Conservation (phyloP, 2,797 vertebrate species). For the Ceyx erithaca region DNA sequence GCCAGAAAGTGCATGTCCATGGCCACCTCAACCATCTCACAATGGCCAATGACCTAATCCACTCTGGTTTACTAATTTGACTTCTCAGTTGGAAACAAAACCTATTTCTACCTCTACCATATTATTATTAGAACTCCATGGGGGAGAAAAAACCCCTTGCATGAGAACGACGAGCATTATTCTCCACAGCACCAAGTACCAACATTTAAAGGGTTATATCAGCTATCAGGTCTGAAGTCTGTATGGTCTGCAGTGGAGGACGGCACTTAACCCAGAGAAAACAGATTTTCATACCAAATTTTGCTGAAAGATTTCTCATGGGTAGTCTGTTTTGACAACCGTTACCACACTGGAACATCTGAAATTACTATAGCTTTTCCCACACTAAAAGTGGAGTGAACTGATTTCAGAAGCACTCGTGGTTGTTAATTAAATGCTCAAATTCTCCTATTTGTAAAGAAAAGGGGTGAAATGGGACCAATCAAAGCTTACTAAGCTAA, state of each 20-base stretch:
- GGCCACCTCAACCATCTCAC: not conserved
- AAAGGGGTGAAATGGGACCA: not conserved
- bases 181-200: not conserved
- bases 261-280: not conserved
- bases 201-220: not conserved
- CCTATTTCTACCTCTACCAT: not conserved
- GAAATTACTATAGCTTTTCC: not conserved
- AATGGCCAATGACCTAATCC: not conserved
- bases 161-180: not conserved
- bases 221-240: not conserved
- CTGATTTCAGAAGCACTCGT: not conserved
- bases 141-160: not conserved
- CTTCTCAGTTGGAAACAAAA: not conserved
- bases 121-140: not conserved
- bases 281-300: not conserved
- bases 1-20: not conserved
- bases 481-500: not conserved
- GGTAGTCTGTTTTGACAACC: conserved; percentile 14
- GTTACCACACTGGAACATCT: not conserved
- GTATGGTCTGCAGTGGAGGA: not conserved
- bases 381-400: not conserved
- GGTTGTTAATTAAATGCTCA: not conserved
- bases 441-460: not conserved
- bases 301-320: not conserved
- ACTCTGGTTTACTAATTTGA: not conserved